A percentile compares a stretch with the other conserved stretches of the same genome.
phyloP scores from a whole-genome alignment of 2,113 vertebrate species.

The Scartelaos histophorus region DNA sequence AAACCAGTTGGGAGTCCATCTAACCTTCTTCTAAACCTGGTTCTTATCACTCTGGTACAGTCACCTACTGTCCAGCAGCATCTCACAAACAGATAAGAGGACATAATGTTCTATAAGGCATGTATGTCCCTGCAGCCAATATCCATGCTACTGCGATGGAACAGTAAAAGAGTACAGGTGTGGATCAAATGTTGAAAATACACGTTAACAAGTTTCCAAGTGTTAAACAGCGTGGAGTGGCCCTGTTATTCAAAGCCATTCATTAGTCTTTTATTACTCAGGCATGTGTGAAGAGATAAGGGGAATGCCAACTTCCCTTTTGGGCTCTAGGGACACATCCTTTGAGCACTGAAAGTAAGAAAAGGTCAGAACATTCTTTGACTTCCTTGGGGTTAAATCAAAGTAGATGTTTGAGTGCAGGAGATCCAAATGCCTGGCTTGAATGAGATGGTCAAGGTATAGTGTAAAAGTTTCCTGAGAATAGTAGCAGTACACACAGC shows the following conservation, averaged over 20 bases:
- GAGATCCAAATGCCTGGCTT: too few species aligned
- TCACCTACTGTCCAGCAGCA: neutral
- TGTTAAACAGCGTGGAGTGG: neutral
- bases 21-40: neutral
- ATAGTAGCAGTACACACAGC: neutral
- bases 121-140: neutral
- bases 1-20: neutral
- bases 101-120: neutral
- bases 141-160: neutral
- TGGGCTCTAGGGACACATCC: neutral
- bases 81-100: conserved; percentile 5
- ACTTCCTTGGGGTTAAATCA: neutral
- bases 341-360: neutral
- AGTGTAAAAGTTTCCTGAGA: neutral
- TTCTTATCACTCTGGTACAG: neutral
- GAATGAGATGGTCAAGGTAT: too few species aligned
- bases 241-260: neutral
- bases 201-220: neutral
- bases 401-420: too few species aligned
- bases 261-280: neutral
- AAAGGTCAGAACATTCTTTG: neutral
- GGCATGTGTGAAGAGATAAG: neutral
- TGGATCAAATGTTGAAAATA: neutral
- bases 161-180: neutral
- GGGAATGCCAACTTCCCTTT: neutral